Evolutionary conservation across 2,113 vertebrate species (phyloP).

Genomic region (Eretmochelys imbricata): DNA sequence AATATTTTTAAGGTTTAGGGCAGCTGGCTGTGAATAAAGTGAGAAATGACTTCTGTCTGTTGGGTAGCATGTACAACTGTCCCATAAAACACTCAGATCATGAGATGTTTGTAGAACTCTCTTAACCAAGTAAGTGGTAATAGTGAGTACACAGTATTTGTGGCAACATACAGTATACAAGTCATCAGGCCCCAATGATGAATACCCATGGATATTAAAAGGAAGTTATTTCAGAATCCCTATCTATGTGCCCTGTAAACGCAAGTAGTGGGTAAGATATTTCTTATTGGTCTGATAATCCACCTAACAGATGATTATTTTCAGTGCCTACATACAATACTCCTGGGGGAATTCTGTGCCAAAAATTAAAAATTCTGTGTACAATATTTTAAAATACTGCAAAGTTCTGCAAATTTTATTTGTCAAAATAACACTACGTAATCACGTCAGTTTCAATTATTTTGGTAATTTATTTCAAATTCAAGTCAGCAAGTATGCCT

Average conservation of each 20-base stretch:
- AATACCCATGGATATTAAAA: not conserved
- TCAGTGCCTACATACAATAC: not conserved
- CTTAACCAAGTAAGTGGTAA: not conserved
- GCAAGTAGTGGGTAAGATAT: not conserved
- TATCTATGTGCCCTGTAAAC: not conserved
- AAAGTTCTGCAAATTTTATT: too few species aligned
- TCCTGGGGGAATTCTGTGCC: too few species aligned
- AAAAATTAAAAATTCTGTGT: too few species aligned
- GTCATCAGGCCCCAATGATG: not conserved
- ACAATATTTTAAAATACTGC: too few species aligned
- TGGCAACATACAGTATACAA: not conserved
- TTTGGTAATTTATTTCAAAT: too few species aligned
- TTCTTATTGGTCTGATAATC: not conserved
- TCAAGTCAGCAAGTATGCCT: too few species aligned
- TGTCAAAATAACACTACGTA: too few species aligned
- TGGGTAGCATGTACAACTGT: not conserved
- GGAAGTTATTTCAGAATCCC: not conserved
- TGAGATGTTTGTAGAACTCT: not conserved
- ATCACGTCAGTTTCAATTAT: too few species aligned
- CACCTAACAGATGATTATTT: not conserved
- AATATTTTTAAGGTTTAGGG: not conserved
- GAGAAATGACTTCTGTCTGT: not conserved
- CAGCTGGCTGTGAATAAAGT: not conserved
- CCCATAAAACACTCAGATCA: not conserved
- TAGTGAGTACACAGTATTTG: not conserved